Evolutionary conservation across 2,113 vertebrate genomes (phyloP).

Genomic region (Trogon melanurus): DNA sequence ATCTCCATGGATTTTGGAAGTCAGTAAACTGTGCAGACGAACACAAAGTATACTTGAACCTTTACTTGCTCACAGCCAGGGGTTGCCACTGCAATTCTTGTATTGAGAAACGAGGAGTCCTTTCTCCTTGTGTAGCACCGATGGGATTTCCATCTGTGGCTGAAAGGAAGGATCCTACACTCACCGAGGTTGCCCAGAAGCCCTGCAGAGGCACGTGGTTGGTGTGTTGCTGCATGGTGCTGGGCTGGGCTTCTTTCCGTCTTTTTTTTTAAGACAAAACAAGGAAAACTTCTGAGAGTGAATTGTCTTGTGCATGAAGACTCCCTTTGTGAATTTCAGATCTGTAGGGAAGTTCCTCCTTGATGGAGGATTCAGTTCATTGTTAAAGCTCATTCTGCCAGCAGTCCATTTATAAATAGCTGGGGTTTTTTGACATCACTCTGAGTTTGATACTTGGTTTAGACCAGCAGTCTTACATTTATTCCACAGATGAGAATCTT

Average conservation of each 20-base stretch:
- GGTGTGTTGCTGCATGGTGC: not conserved
- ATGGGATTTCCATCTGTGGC: not conserved
- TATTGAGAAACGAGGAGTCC: not conserved
- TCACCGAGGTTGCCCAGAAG: not conserved
- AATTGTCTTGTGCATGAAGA: not conserved
- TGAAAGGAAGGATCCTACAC: not conserved
- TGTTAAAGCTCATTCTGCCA: not conserved
- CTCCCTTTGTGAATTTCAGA: not conserved
- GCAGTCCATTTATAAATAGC: not conserved
- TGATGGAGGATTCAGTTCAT: not conserved
- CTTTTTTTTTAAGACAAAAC: not conserved
- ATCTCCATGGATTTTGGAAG: not conserved
- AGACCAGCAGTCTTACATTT: not conserved
- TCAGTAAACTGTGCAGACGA: not conserved
- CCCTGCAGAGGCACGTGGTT: not conserved
- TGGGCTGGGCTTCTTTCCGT: not conserved
- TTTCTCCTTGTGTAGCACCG: accelerated
- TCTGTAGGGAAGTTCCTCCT: not conserved
- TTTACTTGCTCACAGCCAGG: not conserved
- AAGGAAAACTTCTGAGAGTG: not conserved
- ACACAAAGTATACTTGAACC: accelerated
- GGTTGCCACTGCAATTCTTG: not conserved
- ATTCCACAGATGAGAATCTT: accelerated
- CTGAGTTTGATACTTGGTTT: not conserved
- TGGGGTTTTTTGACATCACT: not conserved